Evolutionary conservation across 2,113 vertebrate species (phyloP).

Genomic region (Caretta caretta): DNA sequence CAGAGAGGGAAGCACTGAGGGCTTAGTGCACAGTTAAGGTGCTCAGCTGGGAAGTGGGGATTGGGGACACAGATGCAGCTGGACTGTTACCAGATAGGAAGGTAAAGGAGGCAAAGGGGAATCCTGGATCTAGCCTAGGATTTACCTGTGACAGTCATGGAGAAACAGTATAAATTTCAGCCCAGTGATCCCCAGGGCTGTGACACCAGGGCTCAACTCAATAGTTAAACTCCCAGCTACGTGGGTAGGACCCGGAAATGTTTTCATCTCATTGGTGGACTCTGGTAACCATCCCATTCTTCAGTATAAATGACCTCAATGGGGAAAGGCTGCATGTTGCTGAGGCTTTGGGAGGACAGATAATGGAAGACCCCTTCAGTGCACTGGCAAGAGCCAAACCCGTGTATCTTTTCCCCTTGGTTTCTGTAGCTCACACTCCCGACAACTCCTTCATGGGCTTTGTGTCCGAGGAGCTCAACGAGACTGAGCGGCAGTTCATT

Average conservation of each 20-base stretch:
- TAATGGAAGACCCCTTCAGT: neutral
- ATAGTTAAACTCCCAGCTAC: neutral
- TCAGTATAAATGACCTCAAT: neutral
- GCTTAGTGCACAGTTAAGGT: neutral
- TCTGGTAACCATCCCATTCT: neutral
- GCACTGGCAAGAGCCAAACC: neutral
- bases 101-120: neutral
- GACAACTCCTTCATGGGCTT: slow-evolving; percentile 99
- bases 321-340: neutral
- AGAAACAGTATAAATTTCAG: neutral
- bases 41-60: neutral
- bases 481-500: slow-evolving; percentile 87
- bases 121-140: neutral
- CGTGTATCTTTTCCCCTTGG: neutral
- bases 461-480: slow-evolving; percentile 93
- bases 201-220: neutral
- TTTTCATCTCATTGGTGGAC: neutral
- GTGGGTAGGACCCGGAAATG: neutral
- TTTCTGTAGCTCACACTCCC: slow-evolving; percentile 92
- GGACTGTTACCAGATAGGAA: neutral
- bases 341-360: neutral
- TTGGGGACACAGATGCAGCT: neutral
- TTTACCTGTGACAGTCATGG: neutral
- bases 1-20: neutral
- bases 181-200: neutral